Evolutionary conservation across 2,797 vertebrate genomes (phyloP).

Genomic region (Scolopax rusticola): DNA sequence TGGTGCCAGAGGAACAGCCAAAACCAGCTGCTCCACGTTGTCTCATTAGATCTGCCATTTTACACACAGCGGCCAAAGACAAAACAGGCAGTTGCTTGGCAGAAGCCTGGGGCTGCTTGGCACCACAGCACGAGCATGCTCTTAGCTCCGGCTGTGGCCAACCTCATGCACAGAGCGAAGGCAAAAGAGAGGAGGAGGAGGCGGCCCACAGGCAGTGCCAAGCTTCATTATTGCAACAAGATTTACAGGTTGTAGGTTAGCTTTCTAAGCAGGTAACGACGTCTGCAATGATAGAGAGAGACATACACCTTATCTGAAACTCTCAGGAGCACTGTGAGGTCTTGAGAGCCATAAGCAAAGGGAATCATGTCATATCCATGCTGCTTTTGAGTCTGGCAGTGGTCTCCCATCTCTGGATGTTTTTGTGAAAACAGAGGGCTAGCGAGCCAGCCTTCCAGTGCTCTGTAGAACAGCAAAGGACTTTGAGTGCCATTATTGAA

Average conservation of each 20-base stretch:
- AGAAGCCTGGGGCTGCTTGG: slow-evolving; percentile 69
- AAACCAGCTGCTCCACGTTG: slow-evolving; percentile 72
- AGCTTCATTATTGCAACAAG: slow-evolving; percentile 42
- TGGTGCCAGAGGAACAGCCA: slow-evolving; percentile 71
- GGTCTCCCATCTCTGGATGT: neutral
- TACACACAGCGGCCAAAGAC: slow-evolving; percentile 63
- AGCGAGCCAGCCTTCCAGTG: neutral
- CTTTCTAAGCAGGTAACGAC: neutral
- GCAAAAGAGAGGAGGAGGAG: slow-evolving; percentile 21
- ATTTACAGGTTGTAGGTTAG: slow-evolving; percentile 58
- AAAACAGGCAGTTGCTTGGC: slow-evolving; percentile 72
- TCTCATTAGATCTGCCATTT: slow-evolving; percentile 77
- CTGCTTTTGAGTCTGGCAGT: neutral
- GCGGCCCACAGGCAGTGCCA: neutral
- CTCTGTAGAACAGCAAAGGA: neutral
- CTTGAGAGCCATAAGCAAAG: neutral
- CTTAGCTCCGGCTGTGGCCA: slow-evolving; percentile 33
- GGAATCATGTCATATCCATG: neutral
- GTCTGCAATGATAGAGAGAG: neutral
- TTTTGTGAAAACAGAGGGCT: neutral
- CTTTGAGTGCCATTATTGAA: neutral
- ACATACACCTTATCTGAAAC: neutral
- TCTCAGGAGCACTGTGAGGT: neutral
- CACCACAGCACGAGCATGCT: slow-evolving; percentile 54
- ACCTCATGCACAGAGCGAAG: slow-evolving; percentile 28